Conservation (phyloP, 2,797 vertebrate species). For the Fistularia commersonii region DNA sequence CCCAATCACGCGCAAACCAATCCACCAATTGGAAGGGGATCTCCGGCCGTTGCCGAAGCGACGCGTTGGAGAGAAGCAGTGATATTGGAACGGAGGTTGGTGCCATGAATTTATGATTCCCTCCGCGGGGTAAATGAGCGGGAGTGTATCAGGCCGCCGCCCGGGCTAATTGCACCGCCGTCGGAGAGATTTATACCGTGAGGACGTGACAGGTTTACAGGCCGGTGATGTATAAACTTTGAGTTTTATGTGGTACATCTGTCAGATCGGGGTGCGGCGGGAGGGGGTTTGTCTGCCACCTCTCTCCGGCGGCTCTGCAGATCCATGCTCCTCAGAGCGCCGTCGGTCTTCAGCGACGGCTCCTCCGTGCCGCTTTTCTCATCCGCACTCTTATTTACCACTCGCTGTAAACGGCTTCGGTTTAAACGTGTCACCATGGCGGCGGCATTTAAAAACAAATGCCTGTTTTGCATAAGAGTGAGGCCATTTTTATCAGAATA, state of each 20-base stretch:
- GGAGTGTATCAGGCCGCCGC: conserved; percentile 50
- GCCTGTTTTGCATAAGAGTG: too few relatives aligned
- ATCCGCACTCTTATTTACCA: too few relatives aligned
- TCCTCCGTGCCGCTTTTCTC: conserved; percentile 9
- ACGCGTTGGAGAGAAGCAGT: too few relatives aligned
- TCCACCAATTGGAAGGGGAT: too few relatives aligned
- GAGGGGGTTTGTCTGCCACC: conserved; percentile 52
- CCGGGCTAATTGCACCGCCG: conserved; percentile 31
- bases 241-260: conserved; percentile 35
- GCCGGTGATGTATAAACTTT: conserved; percentile 23
- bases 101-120: conserved; percentile 35
- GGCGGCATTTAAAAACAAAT: too few relatives aligned
- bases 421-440: too few relatives aligned
- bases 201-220: conserved; percentile 36
- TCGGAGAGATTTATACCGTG: conserved; percentile 20
- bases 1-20: too few relatives aligned
- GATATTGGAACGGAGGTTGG: conserved; percentile 37
- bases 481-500: too few relatives aligned
- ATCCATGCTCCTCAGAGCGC: conserved; percentile 3
- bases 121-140: conserved; percentile 31
- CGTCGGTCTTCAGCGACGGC: conserved; percentile 26
- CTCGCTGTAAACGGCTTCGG: too few relatives aligned
- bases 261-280: conserved; percentile 23
- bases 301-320: too few relatives aligned
- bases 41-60: too few relatives aligned